Evolutionary conservation across 1,140 invertebrate genomes (phyloP).

Genomic region (Lethrus apterus): DNA sequence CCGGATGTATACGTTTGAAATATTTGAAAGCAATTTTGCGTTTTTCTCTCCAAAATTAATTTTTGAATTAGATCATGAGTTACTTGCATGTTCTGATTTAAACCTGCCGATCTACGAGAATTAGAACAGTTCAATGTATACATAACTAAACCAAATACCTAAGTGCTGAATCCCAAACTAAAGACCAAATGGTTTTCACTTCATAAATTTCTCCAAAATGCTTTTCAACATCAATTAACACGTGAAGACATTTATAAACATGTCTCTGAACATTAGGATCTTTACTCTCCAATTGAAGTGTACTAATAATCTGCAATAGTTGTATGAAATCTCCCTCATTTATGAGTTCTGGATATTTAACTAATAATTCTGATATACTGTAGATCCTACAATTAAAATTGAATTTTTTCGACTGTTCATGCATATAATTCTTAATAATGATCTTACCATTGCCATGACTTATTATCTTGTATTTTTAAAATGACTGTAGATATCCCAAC

Average conservation of each 20-base stretch:
- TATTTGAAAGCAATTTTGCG: conserved; percentile 34
- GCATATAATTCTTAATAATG: not conserved
- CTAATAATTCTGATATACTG: conserved; percentile 32
- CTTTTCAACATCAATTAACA: conserved; percentile 36
- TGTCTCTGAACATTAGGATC: conserved; percentile 35
- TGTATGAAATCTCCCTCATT: conserved; percentile 33
- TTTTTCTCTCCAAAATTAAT: conserved; percentile 35
- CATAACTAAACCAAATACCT: conserved; percentile 33
- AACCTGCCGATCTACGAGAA: conserved; percentile 33
- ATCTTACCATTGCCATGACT: conserved; percentile 1
- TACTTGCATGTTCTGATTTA: conserved; percentile 38
- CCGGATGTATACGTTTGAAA: conserved; percentile 41
- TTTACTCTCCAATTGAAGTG: conserved; percentile 37
- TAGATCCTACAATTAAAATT: conserved; percentile 18
- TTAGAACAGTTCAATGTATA: not conserved
- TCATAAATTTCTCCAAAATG: conserved; percentile 25
- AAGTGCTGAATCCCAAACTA: conserved; percentile 41
- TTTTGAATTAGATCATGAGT: conserved; percentile 39
- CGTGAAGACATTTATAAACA: conserved; percentile 37
- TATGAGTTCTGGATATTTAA: conserved; percentile 41
- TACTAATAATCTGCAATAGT: conserved; percentile 38
- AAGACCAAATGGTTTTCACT: conserved; percentile 35
- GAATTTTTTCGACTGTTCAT: not conserved
- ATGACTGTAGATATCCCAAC: not conserved
- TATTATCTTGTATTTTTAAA: not conserved